These are phyloP conservation scores for Myodes glareolus DNA, from an alignment of 2,113 vertebrate species.

Conservation along the genomic window DNA sequence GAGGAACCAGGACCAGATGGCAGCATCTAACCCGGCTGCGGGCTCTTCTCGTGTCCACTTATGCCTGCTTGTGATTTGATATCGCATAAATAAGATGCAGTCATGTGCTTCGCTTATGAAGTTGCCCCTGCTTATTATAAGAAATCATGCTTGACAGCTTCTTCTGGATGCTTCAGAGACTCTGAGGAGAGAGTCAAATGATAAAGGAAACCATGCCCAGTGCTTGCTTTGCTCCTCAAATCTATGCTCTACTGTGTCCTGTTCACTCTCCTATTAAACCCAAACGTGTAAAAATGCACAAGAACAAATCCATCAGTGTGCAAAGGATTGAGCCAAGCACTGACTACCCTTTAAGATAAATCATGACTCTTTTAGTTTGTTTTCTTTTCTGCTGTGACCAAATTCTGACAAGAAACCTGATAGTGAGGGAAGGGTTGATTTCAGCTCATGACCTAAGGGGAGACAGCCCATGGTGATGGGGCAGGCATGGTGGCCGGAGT, in stretches of 20 bases:
- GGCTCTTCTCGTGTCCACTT: conserved; percentile 45
- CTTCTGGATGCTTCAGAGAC: conserved; percentile 2
- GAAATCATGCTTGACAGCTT: conserved; percentile 45
- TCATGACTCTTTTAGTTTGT: not conserved
- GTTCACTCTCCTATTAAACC: not conserved
- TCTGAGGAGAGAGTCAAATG: conserved; percentile 1
- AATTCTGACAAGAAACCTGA: not conserved
- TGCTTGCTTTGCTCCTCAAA: not conserved
- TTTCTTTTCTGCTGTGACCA: too few relatives aligned
- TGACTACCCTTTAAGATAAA: not conserved
- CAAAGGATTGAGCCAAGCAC: not conserved
- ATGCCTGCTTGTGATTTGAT: conserved; percentile 41
- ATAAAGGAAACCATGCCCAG: not conserved
- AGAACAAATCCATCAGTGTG: conserved; percentile 13
- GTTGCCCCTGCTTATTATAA: conserved; percentile 38
- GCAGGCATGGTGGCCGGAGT: accelerated
- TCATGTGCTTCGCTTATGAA: conserved; percentile 54
- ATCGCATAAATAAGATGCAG: conserved; percentile 36
- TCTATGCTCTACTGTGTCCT: not conserved
- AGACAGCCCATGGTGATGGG: not conserved
- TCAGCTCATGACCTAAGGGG: too few relatives aligned
- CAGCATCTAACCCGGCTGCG: conserved; percentile 14
- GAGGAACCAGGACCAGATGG: conserved; percentile 46
- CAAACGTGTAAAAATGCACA: conserved; percentile 16
- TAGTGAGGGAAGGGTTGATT: not conserved